Evolutionary conservation across 1,140 invertebrate species (phyloP).

Genomic region (Dendroctonus valens): DNA sequence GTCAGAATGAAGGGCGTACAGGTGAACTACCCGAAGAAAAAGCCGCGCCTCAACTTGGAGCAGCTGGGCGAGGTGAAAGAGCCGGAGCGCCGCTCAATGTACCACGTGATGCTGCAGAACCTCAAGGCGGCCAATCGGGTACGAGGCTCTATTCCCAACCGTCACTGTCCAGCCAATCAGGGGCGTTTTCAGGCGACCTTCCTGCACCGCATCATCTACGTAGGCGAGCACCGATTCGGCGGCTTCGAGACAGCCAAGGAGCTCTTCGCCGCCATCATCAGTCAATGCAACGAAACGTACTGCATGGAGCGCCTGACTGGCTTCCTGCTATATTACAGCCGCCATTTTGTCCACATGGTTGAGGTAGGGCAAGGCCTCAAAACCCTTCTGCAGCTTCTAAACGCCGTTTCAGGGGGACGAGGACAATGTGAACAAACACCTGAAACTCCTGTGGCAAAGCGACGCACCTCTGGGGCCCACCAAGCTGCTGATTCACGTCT

Average conservation of each 20-base stretch:
- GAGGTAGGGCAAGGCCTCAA: constrained; percentile 11
- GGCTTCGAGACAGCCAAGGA: constrained; percentile 9
- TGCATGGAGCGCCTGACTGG: constrained; percentile 29
- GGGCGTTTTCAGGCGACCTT: constrained; percentile 19
- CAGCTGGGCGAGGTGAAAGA: constrained; percentile 24
- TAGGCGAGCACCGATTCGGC: constrained; percentile 20
- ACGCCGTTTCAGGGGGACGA: constrained; percentile 27
- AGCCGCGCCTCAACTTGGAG: constrained; percentile 11
- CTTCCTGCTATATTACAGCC: constrained; percentile 23
- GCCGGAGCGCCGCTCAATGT: constrained; percentile 29
- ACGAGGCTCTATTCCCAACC: neutral
- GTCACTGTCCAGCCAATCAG: neutral
- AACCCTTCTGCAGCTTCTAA: neutral
- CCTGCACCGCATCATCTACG: constrained; percentile 29
- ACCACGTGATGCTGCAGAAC: constrained; percentile 29
- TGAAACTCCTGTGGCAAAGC: constrained; percentile 14
- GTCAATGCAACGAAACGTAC: constrained; percentile 28
- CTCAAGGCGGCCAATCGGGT: constrained; percentile 30
- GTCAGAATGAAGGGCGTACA: neutral
- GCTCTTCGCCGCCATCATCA: constrained; percentile 18
- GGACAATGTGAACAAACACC: constrained; percentile 31
- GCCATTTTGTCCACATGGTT: constrained; percentile 28
- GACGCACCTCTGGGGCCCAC: neutral
- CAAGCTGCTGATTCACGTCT: constrained; percentile 27
- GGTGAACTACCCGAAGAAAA: constrained; percentile 28